Evolutionary conservation across 2,888 invertebrate species (phyloP).

Genomic region (Cataglyphis livida): DNA sequence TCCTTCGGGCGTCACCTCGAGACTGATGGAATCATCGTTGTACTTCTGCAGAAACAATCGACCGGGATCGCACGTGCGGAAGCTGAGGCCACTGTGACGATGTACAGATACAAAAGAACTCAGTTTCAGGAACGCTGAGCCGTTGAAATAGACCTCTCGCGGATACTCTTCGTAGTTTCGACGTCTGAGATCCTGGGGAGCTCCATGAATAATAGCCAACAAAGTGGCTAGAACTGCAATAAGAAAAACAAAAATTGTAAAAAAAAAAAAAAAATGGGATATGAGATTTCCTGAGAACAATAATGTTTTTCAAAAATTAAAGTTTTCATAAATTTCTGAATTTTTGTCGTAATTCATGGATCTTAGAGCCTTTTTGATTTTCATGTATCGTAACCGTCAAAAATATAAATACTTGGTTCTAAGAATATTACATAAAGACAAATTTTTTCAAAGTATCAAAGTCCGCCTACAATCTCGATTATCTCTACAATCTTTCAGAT

Average conservation of each 20-base stretch:
- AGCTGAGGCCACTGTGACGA: constrained; percentile 93
- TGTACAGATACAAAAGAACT: constrained; percentile 91
- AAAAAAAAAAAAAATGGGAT: background rate
- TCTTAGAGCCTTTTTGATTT: background rate
- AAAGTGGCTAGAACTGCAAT: constrained; percentile 77
- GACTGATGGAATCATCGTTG: constrained; percentile 80
- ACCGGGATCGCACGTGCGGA: constrained; percentile 90
- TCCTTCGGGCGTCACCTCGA: constrained; percentile 85
- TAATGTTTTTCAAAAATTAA: background rate
- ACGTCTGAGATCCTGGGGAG: constrained; percentile 66
- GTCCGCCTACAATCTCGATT: background rate
- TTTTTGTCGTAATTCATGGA: background rate
- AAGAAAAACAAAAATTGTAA: background rate
- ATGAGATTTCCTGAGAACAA: background rate
- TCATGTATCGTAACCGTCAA: background rate
- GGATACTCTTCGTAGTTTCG: constrained; percentile 83
- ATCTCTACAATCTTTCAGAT: background rate
- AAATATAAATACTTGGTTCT: background rate
- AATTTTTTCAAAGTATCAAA: background rate
- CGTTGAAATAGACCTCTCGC: constrained; percentile 94
- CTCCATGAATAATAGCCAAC: constrained; percentile 74
- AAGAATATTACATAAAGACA: constrained; percentile 2
- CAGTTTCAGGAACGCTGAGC: constrained; percentile 91
- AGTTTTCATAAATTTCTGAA: background rate
- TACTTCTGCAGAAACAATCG: constrained; percentile 85